Base-by-base conservation (phyloP, 2,888 invertebrate species). In the Ecliptopera silaceata region DNA sequence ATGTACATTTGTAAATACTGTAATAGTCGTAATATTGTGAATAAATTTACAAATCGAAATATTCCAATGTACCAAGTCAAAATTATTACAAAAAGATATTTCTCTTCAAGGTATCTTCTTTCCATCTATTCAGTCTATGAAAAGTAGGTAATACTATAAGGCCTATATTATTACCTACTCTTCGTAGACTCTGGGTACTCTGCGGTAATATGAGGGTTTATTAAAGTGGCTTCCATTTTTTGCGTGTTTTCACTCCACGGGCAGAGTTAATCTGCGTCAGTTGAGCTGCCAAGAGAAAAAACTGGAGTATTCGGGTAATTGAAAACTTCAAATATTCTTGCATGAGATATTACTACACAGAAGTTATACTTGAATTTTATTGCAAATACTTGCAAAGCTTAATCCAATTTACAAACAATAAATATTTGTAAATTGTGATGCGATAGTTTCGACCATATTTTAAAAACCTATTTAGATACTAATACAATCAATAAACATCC, bases 191-290 rank as follows among this genome's bases (percentile, higher is more conserved):
- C 49, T n/a, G 55, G 53, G 54, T 46, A 45, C 48, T 41, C 18
- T 72, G 71, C 68, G 69, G 78, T 79, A 80, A 81, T 75, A 65
- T 71, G 70, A 64, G 68, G 69, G 78, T 79, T 82, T 84, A 86
- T 84, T 84, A 84, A 82, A 79, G 74, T 74, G 74, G 75, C 75
- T 72, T 71, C 75, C 77, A 77, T 75, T 81, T 80, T 75, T 75
- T 73, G 63, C 75, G 71, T 69, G 69, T 72, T 72, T 72, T 71
- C 69, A 69, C 74, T 64, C 66, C 65, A 63, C 61, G 64, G 63
- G 58, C 70, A 63, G 71, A 77, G 74, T 79, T 78, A 79, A 80
- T 79, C 59, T 60, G 46, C 41, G 47, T 65, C 29, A 15, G 47
- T 34, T 42, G 34, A 42, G 47, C 56, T 52, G 42, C 49, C 52